These are phyloP conservation scores for Phenacoccus solenopsis DNA, from an alignment of 1,140 invertebrate genomes.

Conservation along the genomic window DNA sequence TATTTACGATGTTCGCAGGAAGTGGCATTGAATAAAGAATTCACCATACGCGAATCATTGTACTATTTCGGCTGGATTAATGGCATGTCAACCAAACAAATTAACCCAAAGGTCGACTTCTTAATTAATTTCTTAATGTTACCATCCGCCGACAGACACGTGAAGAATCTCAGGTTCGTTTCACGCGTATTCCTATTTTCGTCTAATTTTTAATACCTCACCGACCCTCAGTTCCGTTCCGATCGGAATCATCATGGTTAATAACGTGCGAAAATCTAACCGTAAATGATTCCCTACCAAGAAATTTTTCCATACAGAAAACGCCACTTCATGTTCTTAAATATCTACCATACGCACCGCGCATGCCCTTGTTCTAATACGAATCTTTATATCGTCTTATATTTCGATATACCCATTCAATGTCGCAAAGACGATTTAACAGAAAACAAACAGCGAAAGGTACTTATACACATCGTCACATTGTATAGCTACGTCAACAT, in stretches of 20 bases:
- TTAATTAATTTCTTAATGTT: slow-evolving; percentile 79
- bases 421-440: too few species aligned
- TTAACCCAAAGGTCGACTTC: slow-evolving; percentile 70
- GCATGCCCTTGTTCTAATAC: too few species aligned
- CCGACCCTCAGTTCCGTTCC: neutral
- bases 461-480: too few species aligned
- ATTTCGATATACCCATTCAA: too few species aligned
- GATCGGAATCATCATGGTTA: neutral
- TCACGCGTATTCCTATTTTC: neutral
- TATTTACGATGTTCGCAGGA: slow-evolving; percentile 49
- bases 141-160: slow-evolving; percentile 66
- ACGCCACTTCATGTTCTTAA: neutral
- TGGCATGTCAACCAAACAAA: slow-evolving; percentile 69
- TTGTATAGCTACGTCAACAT: too few species aligned
- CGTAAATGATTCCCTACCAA: neutral
- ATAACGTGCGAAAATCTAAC: neutral
- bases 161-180: slow-evolving; percentile 70
- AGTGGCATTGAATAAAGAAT: slow-evolving; percentile 86
- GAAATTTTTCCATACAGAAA: neutral
- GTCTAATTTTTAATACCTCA: too few species aligned
- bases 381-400: too few species aligned
- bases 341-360: too few species aligned
- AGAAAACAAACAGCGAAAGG: too few species aligned
- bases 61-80: slow-evolving; percentile 95
- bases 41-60: slow-evolving; percentile 89